Conservation (phyloP, 1,140 invertebrate species). For the Rhopalosiphum padi region DNA sequence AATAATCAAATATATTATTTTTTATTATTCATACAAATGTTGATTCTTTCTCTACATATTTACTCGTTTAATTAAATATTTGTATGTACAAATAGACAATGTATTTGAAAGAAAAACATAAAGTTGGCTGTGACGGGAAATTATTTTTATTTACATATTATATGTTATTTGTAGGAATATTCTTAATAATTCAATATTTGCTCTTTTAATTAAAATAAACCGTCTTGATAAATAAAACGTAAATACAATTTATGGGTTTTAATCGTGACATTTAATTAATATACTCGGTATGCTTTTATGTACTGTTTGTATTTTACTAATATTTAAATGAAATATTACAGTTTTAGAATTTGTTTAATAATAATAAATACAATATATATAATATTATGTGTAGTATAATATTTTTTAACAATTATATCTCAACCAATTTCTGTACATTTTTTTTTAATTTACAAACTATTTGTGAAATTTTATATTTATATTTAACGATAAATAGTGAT, state of each 20-base stretch:
- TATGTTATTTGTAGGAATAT: neutral
- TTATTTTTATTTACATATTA: constrained; percentile 1
- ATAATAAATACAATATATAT: too few relatives aligned
- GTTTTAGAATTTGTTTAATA: neutral
- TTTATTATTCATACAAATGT: neutral
- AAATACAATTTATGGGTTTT: neutral
- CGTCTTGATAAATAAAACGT: neutral
- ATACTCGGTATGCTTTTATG: neutral
- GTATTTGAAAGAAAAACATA: neutral
- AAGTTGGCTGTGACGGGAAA: neutral
- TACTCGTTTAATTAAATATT: neutral
- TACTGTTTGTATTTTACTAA: neutral
- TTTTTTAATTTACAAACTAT: neutral
- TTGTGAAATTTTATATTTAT: neutral
- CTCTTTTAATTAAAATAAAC: neutral
- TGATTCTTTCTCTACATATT: neutral
- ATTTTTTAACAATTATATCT: neutral
- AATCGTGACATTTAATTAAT: neutral
- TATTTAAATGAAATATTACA: neutral
- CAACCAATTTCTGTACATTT: neutral
- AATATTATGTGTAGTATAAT: neutral
- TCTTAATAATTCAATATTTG: neutral
- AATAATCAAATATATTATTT: neutral
- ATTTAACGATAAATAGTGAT: neutral
- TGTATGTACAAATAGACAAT: neutral